phyloP scores from a whole-genome alignment of 2,797 vertebrate species.

The Clarias platycephalus region DNA sequence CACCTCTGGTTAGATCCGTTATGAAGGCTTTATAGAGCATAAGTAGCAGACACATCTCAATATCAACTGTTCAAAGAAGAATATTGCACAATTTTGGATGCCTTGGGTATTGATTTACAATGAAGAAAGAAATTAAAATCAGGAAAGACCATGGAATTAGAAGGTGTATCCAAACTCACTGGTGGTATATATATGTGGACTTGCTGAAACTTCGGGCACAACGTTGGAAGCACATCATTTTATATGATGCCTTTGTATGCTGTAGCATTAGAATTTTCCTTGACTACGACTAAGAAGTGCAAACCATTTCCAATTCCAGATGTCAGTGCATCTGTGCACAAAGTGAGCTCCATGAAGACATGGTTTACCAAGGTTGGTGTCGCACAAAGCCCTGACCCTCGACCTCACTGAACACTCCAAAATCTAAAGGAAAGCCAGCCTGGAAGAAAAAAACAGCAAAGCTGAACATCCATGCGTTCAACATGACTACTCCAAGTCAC shows the following conservation, averaged over 20 bases:
- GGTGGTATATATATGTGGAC: not conserved
- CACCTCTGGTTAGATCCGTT: too few relatives aligned
- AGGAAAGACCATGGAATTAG: too few relatives aligned
- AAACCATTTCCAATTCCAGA: not conserved
- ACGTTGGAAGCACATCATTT: not conserved
- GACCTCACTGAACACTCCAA: not conserved
- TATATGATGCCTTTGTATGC: not conserved
- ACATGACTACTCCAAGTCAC: not conserved
- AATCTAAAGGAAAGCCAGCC: not conserved
- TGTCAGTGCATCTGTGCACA: not conserved
- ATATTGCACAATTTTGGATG: too few relatives aligned
- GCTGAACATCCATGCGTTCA: not conserved
- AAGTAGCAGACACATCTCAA: too few relatives aligned
- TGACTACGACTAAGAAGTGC: not conserved
- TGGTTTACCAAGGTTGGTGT: not conserved
- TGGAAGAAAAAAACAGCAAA: not conserved
- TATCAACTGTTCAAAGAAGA: too few relatives aligned
- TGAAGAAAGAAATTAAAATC: too few relatives aligned
- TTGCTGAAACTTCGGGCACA: not conserved
- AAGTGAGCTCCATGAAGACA: not conserved
- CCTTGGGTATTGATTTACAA: too few relatives aligned
- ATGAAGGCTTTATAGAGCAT: too few relatives aligned
- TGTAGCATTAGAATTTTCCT: not conserved
- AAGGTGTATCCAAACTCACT: too few relatives aligned
- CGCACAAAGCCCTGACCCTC: not conserved